Percentiles rank a stretch among this genome's conserved stretches.
phyloP scores from a whole-genome alignment of 1,140 invertebrate genomes.

The Caenorhabditis latens region DNA sequence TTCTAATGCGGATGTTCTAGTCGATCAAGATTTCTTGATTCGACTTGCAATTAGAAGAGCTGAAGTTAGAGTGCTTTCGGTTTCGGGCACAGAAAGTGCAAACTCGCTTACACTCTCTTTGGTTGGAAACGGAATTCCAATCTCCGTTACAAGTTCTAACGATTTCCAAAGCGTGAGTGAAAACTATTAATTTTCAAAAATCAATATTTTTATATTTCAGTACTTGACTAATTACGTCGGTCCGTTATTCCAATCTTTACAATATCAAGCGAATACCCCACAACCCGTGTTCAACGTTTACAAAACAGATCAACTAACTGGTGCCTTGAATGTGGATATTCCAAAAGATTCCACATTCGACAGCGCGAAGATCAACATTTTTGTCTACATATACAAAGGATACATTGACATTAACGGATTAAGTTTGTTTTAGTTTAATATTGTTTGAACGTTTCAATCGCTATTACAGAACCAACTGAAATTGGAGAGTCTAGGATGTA shows the following conservation, averaged over 20 bases:
- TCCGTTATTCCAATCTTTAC: background rate
- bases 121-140: conserved; percentile 24
- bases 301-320: background rate
- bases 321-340: background rate
- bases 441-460: too few relatives aligned
- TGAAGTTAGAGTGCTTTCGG: background rate
- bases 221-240: background rate
- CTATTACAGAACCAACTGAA: background rate
- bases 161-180: background rate
- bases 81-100: background rate
- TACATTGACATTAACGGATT: background rate
- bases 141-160: background rate
- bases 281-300: background rate
- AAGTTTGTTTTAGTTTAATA: background rate
- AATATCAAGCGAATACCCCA: background rate
- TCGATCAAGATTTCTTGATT: background rate
- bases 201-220: background rate
- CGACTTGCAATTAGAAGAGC: background rate
- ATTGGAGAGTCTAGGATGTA: background rate
- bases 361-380: background rate
- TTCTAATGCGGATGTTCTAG: background rate
- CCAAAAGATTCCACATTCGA: background rate
- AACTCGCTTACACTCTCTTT: background rate
- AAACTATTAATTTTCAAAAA: background rate
- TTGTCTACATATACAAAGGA: background rate